These are phyloP conservation scores for Kradibia gibbosae DNA, from an alignment of 1,140 invertebrate genomes.

Conservation along the genomic window DNA sequence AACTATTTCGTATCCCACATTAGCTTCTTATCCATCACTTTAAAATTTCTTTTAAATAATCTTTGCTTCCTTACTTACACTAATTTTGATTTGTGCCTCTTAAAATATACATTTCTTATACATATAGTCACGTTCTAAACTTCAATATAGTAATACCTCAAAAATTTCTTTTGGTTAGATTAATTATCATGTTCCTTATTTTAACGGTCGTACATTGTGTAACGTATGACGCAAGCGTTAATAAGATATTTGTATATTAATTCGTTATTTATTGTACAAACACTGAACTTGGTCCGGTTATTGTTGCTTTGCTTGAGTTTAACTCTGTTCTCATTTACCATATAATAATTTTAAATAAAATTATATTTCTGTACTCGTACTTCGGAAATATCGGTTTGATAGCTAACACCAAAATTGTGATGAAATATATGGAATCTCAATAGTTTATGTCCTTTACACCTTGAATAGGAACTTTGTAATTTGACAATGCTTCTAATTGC, in stretches of 20 bases:
- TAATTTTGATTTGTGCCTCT: conserved; percentile 52
- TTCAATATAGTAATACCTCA: neutral
- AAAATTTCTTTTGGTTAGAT: neutral
- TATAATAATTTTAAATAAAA: neutral
- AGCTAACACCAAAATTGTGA: neutral
- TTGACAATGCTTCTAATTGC: conserved; percentile 35
- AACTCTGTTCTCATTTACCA: neutral
- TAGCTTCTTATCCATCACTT: neutral
- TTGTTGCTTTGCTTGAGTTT: conserved; percentile 24
- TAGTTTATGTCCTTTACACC: conserved; percentile 16
- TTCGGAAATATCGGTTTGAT: neutral
- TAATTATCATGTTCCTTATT: conserved; percentile 16
- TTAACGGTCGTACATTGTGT: neutral
- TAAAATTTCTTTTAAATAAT: conserved; percentile 38
- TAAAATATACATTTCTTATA: conserved; percentile 45
- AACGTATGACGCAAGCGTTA: conserved; percentile 15
- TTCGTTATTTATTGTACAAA: conserved; percentile 51
- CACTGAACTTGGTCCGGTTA: conserved; percentile 50
- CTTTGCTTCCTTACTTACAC: conserved; percentile 17
- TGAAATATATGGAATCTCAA: neutral
- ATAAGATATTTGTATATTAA: conserved; percentile 34
- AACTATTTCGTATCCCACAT: neutral
- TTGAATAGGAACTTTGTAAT: conserved; percentile 49
- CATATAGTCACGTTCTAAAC: conserved; percentile 33
- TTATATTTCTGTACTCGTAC: neutral